Evolutionary conservation across 2,888 invertebrate genomes (phyloP), one percentile per base, ranked within the genome.

Genomic region (Chloromyia formosa): DNA sequence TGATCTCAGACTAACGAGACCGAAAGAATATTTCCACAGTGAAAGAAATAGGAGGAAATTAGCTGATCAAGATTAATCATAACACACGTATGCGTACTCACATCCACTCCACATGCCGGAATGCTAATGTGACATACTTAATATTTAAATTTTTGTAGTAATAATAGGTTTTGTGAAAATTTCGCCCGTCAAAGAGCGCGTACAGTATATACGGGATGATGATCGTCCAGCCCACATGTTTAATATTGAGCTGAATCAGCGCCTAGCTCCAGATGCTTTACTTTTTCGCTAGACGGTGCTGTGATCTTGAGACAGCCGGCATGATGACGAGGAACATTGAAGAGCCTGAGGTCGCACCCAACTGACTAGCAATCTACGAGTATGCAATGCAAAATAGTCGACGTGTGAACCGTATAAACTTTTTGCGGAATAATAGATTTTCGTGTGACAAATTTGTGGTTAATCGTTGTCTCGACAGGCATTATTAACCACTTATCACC

Each of bases 1-100:
- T n/a, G 49, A 49, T 49, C 49, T 49, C 16, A n/a, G 16, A 3
- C 5, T 3, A 49, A 49, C 16, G 4, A n/a, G 16, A n/a, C 49
- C 10, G 10, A 49, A 12, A 49, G 3, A 49, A 49, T 35, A 35
- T 4, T 35, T 35, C 27, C 27, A 35, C 49, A n/a, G 49, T 49
- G 14, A 49, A 49, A n/a, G 49, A 49, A 49, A 49, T 49, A n/a
- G 49, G 56, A 20, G 56, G 20, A 56, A 56, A 56, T 56, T 56
- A 56, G 56, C 18, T 56, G 56, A 56, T 56, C 56, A 56, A 56
- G 56, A 56, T 56, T 56, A 20, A 56, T 56, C 22, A 20, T 56
- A 20, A 56, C 56, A 53, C 53, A 56, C 20, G 22, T 49, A 49
- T 10, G 49, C 12, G 16, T 49, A n/a, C 49, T n/a, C 18, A 56